Evolutionary conservation across 2,888 invertebrate genomes (phyloP).

Genomic region (Apeira syringaria): DNA sequence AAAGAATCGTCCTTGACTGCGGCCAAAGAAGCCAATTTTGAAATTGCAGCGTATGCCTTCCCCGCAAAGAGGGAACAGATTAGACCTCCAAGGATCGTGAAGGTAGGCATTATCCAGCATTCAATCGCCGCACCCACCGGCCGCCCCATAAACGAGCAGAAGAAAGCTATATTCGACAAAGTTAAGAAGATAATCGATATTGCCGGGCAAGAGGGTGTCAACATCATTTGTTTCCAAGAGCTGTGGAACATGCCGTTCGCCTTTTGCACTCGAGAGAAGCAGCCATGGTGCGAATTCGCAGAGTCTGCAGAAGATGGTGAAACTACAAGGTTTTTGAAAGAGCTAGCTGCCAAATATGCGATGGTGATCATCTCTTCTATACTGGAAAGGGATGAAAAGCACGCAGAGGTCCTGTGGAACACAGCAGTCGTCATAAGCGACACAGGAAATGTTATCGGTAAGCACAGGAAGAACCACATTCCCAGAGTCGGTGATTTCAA

Average conservation of each 20-base stretch:
- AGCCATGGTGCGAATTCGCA: constrained; percentile 99
- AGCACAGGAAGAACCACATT: constrained; percentile 99
- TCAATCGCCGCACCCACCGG: constrained; percentile 91
- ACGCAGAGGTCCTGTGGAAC: constrained; percentile 97
- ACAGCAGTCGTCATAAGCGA: constrained; percentile 97
- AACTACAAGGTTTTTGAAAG: constrained; percentile 91
- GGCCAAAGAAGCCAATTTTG: constrained; percentile 83
- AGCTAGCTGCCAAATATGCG: constrained; percentile 91
- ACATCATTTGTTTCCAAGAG: constrained; percentile 97
- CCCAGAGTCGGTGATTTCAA: constrained; percentile 99
- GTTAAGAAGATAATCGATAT: constrained; percentile 91
- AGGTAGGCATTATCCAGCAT: constrained; percentile 95
- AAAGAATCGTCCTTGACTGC: constrained; percentile 77
- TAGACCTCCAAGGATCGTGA: constrained; percentile 89
- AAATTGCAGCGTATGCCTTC: constrained; percentile 72
- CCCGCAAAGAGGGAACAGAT: constrained; percentile 75
- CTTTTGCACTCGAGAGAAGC: constrained; percentile 98
- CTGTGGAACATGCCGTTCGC: constrained; percentile 99
- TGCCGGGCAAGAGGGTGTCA: constrained; percentile 92
- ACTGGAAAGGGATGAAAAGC: constrained; percentile 94
- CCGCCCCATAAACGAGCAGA: constrained; percentile 90
- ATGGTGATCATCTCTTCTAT: constrained; percentile 99
- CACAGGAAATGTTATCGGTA: constrained; percentile 95
- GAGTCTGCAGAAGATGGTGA: constrained; percentile 96
- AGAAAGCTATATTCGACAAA: constrained; percentile 90